Percentiles rank a stretch among this genome's conserved stretches.
phyloP scores from a whole-genome alignment of 2,797 vertebrate genomes.

The Prunella strophiata region DNA sequence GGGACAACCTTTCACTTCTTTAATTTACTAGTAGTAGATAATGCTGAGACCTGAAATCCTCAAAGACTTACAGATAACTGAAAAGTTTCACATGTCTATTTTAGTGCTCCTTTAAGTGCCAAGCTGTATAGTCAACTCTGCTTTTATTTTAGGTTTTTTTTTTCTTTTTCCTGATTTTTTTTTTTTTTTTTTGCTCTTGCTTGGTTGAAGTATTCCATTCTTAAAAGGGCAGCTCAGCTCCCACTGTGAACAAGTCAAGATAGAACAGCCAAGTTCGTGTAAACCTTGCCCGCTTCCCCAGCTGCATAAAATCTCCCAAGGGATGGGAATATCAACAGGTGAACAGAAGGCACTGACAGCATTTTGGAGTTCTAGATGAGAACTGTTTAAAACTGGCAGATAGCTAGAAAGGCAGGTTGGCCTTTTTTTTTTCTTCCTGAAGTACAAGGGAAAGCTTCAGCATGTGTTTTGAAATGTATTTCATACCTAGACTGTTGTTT shows the following conservation, averaged over 20 bases:
- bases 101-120: neutral
- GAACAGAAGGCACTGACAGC: constrained; percentile 16
- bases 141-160: neutral
- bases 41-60: neutral
- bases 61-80: neutral
- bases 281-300: neutral
- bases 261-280: neutral
- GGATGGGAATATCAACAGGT: constrained; percentile 18
- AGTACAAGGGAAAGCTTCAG: neutral
- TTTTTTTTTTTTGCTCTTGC: neutral
- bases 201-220: neutral
- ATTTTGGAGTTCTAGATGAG: neutral
- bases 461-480: neutral
- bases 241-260: constrained; percentile 8
- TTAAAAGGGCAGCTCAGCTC: constrained; percentile 2
- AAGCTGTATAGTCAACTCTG: neutral
- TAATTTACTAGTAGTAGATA: constrained; percentile 9
- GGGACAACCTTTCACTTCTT: constrained; percentile 30
- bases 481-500: neutral
- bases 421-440: neutral
- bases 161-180: neutral
- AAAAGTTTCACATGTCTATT: neutral
- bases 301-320: constrained; percentile 21
- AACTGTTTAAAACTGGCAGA: neutral
- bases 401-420: neutral